Evolutionary conservation across 2,113 vertebrate species (phyloP).

Genomic region (Vulpes ferrilata): DNA sequence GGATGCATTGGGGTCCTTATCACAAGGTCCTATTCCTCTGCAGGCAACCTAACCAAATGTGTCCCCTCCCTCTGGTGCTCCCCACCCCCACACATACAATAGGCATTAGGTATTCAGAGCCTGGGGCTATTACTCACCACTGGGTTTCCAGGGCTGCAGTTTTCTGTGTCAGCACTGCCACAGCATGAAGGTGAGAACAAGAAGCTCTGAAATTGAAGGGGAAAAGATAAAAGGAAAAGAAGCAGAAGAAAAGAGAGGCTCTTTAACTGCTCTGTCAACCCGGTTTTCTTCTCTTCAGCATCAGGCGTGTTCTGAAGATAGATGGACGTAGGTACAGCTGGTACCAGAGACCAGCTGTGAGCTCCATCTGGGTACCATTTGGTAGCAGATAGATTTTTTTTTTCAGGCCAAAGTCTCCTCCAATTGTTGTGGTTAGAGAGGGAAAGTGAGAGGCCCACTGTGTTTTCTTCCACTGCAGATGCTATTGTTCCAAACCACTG

Average conservation of each 20-base stretch:
- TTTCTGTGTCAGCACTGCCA: conserved; percentile 47
- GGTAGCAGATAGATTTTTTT: conserved; percentile 51
- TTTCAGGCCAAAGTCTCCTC: conserved; percentile 36
- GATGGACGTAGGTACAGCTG: conserved; percentile 33
- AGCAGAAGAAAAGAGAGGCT: conserved; percentile 12
- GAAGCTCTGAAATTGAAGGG: conserved; percentile 23
- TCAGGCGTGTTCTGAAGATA: background rate
- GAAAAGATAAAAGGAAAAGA: conserved; percentile 70
- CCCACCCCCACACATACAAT: background rate
- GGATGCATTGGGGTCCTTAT: conserved; percentile 61
- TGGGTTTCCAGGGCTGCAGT: background rate
- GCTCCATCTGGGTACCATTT: conserved; percentile 61
- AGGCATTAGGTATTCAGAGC: conserved; percentile 6
- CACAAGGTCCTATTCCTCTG: conserved; percentile 20
- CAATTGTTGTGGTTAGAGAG: conserved; percentile 61
- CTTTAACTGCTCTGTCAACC: conserved; percentile 43
- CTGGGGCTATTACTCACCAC: background rate
- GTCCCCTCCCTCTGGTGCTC: background rate
- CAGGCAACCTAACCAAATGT: conserved; percentile 60
- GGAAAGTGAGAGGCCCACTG: conserved; percentile 59
- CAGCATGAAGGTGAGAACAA: conserved; percentile 77
- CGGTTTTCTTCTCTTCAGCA: background rate
- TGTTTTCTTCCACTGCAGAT: conserved; percentile 55
- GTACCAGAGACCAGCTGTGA: background rate
- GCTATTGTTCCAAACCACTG: background rate